These are phyloP conservation scores for Toxotes jaculatrix DNA, from an alignment of 2,113 vertebrate genomes.

Conservation along the genomic window DNA sequence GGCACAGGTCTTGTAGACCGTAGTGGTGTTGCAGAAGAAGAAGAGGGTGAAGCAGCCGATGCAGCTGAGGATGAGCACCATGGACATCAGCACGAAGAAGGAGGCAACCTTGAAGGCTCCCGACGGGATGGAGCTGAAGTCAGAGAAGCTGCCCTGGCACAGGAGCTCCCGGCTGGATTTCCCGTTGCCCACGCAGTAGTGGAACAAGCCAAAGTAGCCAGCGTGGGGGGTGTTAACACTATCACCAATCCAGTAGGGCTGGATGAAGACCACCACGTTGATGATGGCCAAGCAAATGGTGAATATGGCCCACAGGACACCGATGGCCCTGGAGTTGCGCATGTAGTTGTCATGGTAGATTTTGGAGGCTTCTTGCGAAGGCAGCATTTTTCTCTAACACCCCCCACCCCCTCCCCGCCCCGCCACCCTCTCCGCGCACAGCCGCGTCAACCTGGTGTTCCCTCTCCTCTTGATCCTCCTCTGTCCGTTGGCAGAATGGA, in stretches of 20 bases:
- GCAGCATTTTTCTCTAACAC: conserved; percentile 92
- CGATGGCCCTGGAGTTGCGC: conserved; percentile 94
- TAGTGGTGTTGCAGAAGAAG: conserved; percentile 99
- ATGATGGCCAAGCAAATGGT: conserved; percentile 99
- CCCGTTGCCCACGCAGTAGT: conserved; percentile 95
- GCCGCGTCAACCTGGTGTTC: conserved; percentile 39
- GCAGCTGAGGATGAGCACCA: conserved; percentile 97
- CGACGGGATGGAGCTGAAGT: conserved; percentile 96
- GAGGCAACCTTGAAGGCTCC: conserved; percentile 95
- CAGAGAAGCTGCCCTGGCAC: conserved; percentile 94
- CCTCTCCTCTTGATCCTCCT: conserved; percentile 42
- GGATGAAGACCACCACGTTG: conserved; percentile 98
- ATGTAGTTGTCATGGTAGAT: conserved; percentile 96
- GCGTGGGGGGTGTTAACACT: conserved; percentile 94
- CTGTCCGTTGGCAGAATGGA: background rate
- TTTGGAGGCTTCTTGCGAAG: conserved; percentile 97
- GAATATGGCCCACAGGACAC: conserved; percentile 97
- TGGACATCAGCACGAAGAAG: conserved; percentile 97
- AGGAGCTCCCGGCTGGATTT: conserved; percentile 90
- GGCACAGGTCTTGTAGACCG: conserved; percentile 98
- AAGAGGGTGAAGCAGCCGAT: conserved; percentile 96
- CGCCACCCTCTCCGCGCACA: background rate
- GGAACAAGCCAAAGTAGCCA: conserved; percentile 97
- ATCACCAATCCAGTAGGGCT: conserved; percentile 98
- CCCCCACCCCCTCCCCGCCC: conserved; percentile 53